Evolutionary conservation across 2,113 vertebrate species (phyloP), one percentile per base, ranked within the genome.

Genomic region (Cricetomys ansorgei): DNA sequence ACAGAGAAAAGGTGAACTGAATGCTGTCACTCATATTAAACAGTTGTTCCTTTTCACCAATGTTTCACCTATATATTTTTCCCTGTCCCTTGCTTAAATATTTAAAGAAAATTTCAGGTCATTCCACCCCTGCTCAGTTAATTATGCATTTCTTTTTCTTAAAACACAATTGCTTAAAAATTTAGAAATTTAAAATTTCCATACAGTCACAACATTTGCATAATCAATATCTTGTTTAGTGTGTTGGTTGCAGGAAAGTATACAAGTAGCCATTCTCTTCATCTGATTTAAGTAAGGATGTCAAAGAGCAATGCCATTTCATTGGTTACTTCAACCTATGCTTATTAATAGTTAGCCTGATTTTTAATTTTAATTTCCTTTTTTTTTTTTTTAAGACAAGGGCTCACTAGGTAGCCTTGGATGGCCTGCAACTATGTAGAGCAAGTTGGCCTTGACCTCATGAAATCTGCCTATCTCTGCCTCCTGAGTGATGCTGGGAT

Each of bases 241-340:
- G n/a, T 84, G 43, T 59, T 59, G 55, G 23, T 55, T 91, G 43
- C 34, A 91, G 83, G 77, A 89, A 96, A 88, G 37, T 80, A 89
- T 53, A 80, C 65, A 75, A 53, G 19, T n/a, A 90, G 72, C 17
- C 17, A 57, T n/a, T 95, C 55, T 88, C 5, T 62, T 40, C 19
- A 83, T 88, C 50, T 86, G 55, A 79, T 93, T 87, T 96, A 93
- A 94, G 29, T 53, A 65, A 70, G 34, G 9, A 37, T 72, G 65
- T 91, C 80, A 80, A 84, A 57, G 76, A 96, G 69, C 85, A 94
- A 3, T 96, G 96, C 27, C 2, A 23, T 91, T 89, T 97, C 84
- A 43, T 81, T 48, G 72, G 48, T 96, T 86, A 53, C 45, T 96
- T 86, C 43, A 53, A 13, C 25, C 31, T 67, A 79, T 15, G 27